Conservation (phyloP, 2,888 invertebrate genomes). For the Drosophila flavopinicola region DNA sequence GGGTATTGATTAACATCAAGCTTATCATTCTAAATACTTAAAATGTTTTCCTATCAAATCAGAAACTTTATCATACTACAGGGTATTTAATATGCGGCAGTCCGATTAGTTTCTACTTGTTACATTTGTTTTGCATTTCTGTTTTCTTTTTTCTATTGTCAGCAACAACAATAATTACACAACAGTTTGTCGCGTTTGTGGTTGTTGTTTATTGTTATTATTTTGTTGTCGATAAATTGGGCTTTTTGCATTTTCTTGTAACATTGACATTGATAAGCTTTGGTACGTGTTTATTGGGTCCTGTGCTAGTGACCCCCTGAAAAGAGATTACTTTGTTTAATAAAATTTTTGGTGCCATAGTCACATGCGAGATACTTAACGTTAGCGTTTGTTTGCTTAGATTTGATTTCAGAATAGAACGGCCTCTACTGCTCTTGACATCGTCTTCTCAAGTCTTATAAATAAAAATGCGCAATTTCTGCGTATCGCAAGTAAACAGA, state of each 20-base stretch:
- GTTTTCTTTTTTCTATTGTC: constrained; percentile 36
- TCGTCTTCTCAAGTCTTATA: no score
- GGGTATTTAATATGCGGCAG: constrained; percentile 11
- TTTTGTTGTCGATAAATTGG: constrained; percentile 15
- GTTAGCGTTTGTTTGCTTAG: constrained; percentile 25
- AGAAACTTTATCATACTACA: background rate
- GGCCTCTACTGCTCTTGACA: background rate
- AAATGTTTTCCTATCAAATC: no score
- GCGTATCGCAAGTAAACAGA: constrained; percentile 7
- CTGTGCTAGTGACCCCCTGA: constrained; percentile 62
- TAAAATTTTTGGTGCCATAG: no score
- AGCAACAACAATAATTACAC: constrained; percentile 39
- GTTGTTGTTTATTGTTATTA: constrained; percentile 12
- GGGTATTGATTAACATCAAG: no score
- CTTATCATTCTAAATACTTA: no score
- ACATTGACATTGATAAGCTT: constrained; percentile 24
- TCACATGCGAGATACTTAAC: constrained; percentile 18
- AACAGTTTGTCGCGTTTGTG: constrained; percentile 35
- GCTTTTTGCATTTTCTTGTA: constrained; percentile 5
- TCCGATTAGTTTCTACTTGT: constrained; percentile 6
- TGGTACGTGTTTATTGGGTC: constrained; percentile 6
- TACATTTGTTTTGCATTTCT: constrained; percentile 15
- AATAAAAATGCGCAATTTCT: constrained; percentile 28
- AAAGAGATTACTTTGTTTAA: constrained; percentile 24
- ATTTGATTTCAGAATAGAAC: background rate